Base-by-base conservation (phyloP, 2,113 vertebrate genomes). In the Saccopteryx bilineata region DNA sequence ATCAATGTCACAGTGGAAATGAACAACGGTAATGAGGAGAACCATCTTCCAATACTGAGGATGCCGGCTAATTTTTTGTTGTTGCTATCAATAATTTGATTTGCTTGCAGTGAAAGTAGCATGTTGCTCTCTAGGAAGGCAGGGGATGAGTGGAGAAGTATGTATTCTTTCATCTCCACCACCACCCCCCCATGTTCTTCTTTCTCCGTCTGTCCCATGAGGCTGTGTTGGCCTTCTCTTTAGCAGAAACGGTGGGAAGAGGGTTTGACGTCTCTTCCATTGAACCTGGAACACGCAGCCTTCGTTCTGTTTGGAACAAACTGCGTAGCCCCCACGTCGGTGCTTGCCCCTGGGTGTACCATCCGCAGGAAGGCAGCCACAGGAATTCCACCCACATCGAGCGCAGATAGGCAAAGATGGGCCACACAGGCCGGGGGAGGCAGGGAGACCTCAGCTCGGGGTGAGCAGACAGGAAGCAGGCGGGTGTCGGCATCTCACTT, bases 311-410 rank as follows among this genome's bases (percentile, higher is more conserved):
- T 78, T 39, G 39, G 56, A 58, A 58, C n/a, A 5, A 19, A 39
- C 65, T 18, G 23, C 9, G 11, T 14, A 61, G 26, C 58, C n/a
- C 54, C 72, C 39, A 12, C 11, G 39, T 46, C 5, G 0, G 21
- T 13, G 15, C 61, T 50, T 74, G 50, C 31, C 18, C 2, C 50
- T 2, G 7, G 69, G 19, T 33, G 11, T 39, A 28, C 24, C 9
- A 5, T 31, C 48, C 15, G 7, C 65, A 26, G 56, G 72, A 50
- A 48, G 28, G 23, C 56, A 76, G 15, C 93, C 39, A 1, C 46
- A 87, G 92, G 66, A 87, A 94, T 93, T 61, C 87, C 65, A 17
- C 93, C 92, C 87, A 87, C 72, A 28, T 15, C 17, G 8, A 61
- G 14, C 33, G 33, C 69, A 28, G 66, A 23, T n/a, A 65, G 68